Percentiles rank a stretch among this genome's conserved stretches.
Evolutionary conservation across 2,888 invertebrate species (phyloP).

Genomic region (Xylophagus ater): DNA sequence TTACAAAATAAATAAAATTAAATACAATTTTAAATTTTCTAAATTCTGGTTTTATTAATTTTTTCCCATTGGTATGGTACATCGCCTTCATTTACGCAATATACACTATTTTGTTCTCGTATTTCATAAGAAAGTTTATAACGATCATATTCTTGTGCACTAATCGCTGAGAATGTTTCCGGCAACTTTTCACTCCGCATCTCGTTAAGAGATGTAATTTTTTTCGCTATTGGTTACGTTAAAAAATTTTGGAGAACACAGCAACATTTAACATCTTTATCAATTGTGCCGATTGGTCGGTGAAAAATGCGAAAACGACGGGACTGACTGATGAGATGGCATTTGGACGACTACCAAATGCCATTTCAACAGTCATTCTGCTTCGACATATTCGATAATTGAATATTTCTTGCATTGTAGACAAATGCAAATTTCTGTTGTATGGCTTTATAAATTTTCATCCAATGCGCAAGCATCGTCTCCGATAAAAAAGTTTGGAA

Average conservation of each 20-base stretch:
- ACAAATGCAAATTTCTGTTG: not conserved
- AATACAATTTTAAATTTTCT: not conserved
- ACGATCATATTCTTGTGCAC: too few species aligned
- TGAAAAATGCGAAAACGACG: slow-evolving; percentile 3
- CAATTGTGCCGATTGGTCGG: not conserved
- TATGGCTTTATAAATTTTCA: slow-evolving; percentile 5
- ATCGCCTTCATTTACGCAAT: too few species aligned
- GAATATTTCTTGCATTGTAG: not conserved
- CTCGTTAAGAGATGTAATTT: too few species aligned
- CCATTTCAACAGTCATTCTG: slow-evolving; percentile 9
- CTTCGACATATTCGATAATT: slow-evolving; percentile 5
- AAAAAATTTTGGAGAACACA: slow-evolving; percentile 6
- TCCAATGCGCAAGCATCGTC: slow-evolving; percentile 6
- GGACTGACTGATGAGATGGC: too few species aligned
- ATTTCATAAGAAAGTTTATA: too few species aligned
- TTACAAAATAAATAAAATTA: not conserved
- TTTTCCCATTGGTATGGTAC: too few species aligned
- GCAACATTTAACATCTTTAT: not conserved
- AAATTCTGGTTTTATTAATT: not conserved
- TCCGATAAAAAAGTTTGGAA: slow-evolving; percentile 4
- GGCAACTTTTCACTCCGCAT: too few species aligned
- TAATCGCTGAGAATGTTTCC: too few species aligned
- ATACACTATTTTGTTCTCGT: too few species aligned
- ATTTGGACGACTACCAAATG: too few species aligned
- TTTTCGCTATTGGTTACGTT: not conserved